Evolutionary conservation across 2,888 invertebrate genomes (phyloP).

Genomic region (Rapana venosa): DNA sequence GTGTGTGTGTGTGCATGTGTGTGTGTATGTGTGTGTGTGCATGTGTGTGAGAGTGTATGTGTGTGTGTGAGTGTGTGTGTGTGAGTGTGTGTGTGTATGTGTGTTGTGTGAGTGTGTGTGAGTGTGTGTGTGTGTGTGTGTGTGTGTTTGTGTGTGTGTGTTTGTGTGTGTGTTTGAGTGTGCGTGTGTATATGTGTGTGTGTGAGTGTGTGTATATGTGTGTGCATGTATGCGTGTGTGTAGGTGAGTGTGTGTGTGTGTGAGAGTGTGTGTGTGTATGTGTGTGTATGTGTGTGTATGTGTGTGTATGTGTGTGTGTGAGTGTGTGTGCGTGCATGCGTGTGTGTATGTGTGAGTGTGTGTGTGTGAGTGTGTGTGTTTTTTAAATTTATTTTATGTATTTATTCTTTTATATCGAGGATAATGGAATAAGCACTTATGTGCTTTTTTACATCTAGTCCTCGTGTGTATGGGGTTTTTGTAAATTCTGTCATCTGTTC

Average conservation of each 20-base stretch:
- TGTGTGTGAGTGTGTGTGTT: background rate
- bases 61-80: conserved; percentile 18
- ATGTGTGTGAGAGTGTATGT: background rate
- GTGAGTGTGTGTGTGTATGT: conserved; percentile 19
- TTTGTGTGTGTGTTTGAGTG: background rate
- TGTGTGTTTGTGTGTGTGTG: background rate
- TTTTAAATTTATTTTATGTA: too few relatives aligned
- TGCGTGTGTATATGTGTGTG: conserved; percentile 14
- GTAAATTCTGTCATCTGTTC: too few relatives aligned
- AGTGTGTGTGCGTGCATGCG: background rate
- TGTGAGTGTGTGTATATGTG: background rate
- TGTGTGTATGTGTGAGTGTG: background rate
- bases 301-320: conserved; percentile 18
- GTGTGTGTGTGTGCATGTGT: background rate
- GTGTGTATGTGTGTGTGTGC: background rate
- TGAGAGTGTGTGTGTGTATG: conserved; percentile 27
- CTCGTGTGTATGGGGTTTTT: too few relatives aligned
- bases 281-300: conserved; percentile 25
- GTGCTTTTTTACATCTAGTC: too few relatives aligned
- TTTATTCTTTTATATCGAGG: too few relatives aligned
- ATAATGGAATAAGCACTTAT: too few relatives aligned
- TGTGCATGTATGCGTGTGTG: background rate
- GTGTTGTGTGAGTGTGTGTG: too few relatives aligned
- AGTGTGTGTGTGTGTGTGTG: too few relatives aligned
- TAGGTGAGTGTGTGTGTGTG: conserved; percentile 12